Percentiles rank a stretch among this genome's conserved stretches.
Conservation (phyloP, 2,888 invertebrate species). For the Thymelicus lineola region DNA sequence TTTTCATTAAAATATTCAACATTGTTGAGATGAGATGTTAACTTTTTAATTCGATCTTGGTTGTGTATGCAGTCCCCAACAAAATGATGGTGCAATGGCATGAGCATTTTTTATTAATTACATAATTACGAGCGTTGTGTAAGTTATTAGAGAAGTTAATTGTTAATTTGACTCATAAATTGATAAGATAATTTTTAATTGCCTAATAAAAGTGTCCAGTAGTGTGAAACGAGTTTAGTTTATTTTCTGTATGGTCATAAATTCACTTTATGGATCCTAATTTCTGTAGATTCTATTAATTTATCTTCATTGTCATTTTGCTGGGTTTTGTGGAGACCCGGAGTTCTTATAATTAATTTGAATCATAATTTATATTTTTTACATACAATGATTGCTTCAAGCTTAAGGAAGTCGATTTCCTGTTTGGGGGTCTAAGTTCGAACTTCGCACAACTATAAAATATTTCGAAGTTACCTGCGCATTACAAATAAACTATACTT, state of each 20-base stretch:
- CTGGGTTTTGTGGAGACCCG: too few relatives aligned
- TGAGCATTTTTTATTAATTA: background rate
- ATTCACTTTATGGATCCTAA: constrained; percentile 12
- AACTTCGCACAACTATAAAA: too few relatives aligned
- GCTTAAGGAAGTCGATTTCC: too few relatives aligned
- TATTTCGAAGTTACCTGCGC: too few relatives aligned
- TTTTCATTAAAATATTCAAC: too few relatives aligned
- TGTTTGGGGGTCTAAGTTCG: too few relatives aligned
- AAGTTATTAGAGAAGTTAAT: background rate
- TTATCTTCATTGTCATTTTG: background rate
- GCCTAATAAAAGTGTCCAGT: background rate
- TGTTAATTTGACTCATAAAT: background rate
- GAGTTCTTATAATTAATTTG: background rate
- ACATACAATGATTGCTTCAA: too few relatives aligned
- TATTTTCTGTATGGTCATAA: constrained; percentile 10
- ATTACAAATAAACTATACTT: too few relatives aligned
- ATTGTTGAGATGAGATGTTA: too few relatives aligned
- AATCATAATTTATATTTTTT: background rate
- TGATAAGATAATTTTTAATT: constrained; percentile 15
- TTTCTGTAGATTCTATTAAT: constrained; percentile 10
- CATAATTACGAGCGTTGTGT: background rate
- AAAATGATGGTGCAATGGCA: too few relatives aligned
- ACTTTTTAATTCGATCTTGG: too few relatives aligned
- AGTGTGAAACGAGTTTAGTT: background rate
- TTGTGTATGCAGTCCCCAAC: too few relatives aligned